Evolutionary conservation across 1,140 invertebrate genomes (phyloP).

Genomic region (Cydia splendana): DNA sequence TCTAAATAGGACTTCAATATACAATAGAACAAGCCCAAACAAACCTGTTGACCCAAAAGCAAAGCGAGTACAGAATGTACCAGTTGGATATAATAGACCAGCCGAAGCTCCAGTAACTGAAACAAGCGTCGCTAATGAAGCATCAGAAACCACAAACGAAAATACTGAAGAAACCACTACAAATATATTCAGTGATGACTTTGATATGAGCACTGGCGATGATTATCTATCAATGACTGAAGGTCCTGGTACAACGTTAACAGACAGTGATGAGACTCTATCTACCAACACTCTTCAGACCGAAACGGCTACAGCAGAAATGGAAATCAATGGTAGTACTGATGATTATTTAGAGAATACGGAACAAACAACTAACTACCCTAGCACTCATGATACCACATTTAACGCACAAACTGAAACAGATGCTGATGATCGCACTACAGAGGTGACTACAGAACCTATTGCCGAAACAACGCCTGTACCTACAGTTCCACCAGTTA

Average conservation of each 20-base stretch:
- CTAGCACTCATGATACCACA: conserved; percentile 48
- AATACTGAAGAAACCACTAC: conserved; percentile 34
- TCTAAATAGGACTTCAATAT: conserved; percentile 62
- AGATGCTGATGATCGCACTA: conserved; percentile 39
- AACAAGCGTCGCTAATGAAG: conserved; percentile 48
- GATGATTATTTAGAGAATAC: conserved; percentile 67
- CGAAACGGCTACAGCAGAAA: conserved; percentile 52
- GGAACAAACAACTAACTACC: conserved; percentile 52
- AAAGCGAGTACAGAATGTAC: conserved; percentile 73
- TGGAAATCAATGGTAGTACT: conserved; percentile 58
- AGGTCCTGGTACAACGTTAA: conserved; percentile 32
- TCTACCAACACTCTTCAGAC: conserved; percentile 46
- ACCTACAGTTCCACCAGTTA: conserved; percentile 58
- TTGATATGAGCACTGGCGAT: conserved; percentile 42
- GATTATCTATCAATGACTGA: conserved; percentile 62
- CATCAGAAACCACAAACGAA: conserved; percentile 8
- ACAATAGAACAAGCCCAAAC: conserved; percentile 58
- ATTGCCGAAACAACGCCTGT: conserved; percentile 50
- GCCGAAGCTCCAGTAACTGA: conserved; percentile 40
- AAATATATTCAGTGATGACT: conserved; percentile 21
- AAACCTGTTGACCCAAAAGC: conserved; percentile 62
- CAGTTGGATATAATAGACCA: conserved; percentile 58
- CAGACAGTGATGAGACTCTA: conserved; percentile 34
- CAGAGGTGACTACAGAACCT: conserved; percentile 48
- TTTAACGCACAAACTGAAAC: conserved; percentile 45